Evolutionary conservation across 2,797 vertebrate species (phyloP), one percentile per base, ranked within the genome.

Genomic region (Phoxinus dragarum): DNA sequence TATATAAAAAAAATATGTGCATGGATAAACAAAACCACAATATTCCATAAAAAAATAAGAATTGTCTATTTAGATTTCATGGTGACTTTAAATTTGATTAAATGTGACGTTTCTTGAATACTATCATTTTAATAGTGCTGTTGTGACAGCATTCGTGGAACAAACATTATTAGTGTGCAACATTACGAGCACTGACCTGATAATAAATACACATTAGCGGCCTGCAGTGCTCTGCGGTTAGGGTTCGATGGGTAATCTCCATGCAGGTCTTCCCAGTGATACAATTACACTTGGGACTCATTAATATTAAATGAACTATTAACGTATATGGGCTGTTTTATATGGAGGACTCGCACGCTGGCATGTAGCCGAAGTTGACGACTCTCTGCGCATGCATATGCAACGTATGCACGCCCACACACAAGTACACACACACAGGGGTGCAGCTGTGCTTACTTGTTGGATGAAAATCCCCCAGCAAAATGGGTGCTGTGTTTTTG

Each of bases 401-500:
- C 68, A 71, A 64, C 31, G 64, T 79, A 85, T 38, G 76, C 75
- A 83, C 68, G 44, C 61, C 84, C 54, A 88, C 85, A 74, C 78
- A 64, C 84, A 64, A 54, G 54, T 38, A 56, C 72, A 72, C 84
- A 68, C 19, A 86, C 71, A 68, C 71, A 82, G 49, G 76, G 52
- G 56, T 84, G 83, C 75, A 84, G 83, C 83, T 84, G 83, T 78
- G 83, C 74, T 84, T 84, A 84, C 75, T 84, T 84, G 75, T 71
- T 77, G 74, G 74, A 77, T 40, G 47, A 84, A 84, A 84, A 84
- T 84, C 66, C 74, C 66, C 83, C 49, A 56, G 75, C 76, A 73
- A 85, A 80, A 85, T 85, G 77, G 77, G 77, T 6, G 31, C 76
- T 72, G 84, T 85, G 86, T 86, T 77, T 86, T 86, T 87, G 75